Evolutionary conservation across 2,888 invertebrate species (phyloP), one percentile per base, ranked within the genome.

Genomic region (Cataglyphis rosenhaueri): DNA sequence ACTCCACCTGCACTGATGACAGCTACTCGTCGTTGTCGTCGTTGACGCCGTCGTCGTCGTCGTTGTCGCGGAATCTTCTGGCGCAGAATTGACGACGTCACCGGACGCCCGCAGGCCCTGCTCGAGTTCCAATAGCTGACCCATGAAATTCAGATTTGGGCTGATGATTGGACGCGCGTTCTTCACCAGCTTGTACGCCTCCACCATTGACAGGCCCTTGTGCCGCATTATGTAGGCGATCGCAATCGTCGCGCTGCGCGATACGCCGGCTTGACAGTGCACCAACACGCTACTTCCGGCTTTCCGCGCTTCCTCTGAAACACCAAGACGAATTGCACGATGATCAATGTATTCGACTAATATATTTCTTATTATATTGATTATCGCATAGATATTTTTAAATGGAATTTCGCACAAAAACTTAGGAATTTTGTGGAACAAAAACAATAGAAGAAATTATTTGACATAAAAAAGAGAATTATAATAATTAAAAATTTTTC

Each of bases 211-310:
- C 94, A 98, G 94, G 84, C 96, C 96, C 93, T 97, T 97, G 95
- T 98, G 97, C 92, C 97, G 97, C 98, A 99, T 98, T 91, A 99
- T 96, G 95, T 98, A 99, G 70, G 99, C 98, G 93, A 99, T 98
- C 92, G 98, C 98, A 93, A 99, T 97, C 86, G 99, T 99, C 86
- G 99, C 98, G 87, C 98, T 98, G 88, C 99, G 96, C 79, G 98
- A 99, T 71, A 99, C 98, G 74, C 99, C 99, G 73, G 98, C 99
- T 93, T 99, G 99, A 95, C 99, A 99, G 95, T 99, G 99, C 84
- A 99, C 97, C 93, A 99, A 95, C 59, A 99, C 98, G 92, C 97
- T 96, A 93, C 95, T 96, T 91, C 95, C 97, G 81, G 94, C 96
- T 95, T 96, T 96, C 95, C 96, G 95, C 65, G 97, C 97, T 94